Percentiles rank a stretch among this genome's conserved stretches.
Evolutionary conservation across 2,888 invertebrate species (phyloP).

Genomic region (Heliconius sara): DNA sequence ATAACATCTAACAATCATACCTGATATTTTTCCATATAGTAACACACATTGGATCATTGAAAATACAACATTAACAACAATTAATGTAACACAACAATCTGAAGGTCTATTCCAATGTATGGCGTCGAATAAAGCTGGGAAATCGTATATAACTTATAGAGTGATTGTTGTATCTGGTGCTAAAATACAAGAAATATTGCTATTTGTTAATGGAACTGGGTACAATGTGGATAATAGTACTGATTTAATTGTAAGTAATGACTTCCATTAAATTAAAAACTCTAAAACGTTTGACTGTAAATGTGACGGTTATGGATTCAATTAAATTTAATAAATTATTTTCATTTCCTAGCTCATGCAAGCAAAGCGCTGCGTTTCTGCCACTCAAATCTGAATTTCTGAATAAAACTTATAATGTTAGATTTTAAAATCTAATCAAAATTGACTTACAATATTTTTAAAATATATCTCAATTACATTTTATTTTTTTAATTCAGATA

Average conservation of each 20-base stretch:
- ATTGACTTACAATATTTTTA: background rate
- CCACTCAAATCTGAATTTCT: no score
- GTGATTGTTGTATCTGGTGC: constrained; percentile 74
- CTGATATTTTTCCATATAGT: constrained; percentile 52
- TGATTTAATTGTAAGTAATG: constrained; percentile 60
- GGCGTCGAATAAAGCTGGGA: constrained; percentile 85
- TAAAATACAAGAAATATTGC: constrained; percentile 55
- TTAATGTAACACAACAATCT: constrained; percentile 59
- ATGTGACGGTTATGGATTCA: no score
- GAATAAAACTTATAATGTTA: no score
- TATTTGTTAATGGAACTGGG: constrained; percentile 56
- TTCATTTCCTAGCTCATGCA: no score
- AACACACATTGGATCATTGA: constrained; percentile 65
- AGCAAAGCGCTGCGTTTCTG: no score
- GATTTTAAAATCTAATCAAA: no score
- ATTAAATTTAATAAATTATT: no score
- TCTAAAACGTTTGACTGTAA: no score
- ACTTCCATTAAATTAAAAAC: no score
- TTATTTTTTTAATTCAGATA: no score
- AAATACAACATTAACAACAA: constrained; percentile 56
- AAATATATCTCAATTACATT: no score
- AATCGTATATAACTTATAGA: constrained; percentile 75
- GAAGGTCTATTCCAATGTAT: constrained; percentile 84
- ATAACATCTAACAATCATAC: background rate
- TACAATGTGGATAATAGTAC: constrained; percentile 51